These are phyloP conservation scores for Carcina quercana DNA, from an alignment of 2,888 invertebrate genomes.

Conservation along the genomic window DNA sequence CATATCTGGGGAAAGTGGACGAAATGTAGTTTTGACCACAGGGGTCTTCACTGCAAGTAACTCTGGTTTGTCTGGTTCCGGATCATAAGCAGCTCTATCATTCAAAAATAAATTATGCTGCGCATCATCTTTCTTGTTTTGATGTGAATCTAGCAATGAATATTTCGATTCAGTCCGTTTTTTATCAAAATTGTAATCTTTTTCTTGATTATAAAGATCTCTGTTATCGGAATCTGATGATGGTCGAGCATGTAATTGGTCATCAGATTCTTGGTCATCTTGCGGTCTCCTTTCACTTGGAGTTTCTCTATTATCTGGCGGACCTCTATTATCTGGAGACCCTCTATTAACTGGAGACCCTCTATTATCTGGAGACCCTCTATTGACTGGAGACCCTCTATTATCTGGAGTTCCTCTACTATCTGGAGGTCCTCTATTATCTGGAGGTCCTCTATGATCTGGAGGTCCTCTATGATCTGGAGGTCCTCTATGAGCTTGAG, in stretches of 20 bases:
- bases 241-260: too few species aligned
- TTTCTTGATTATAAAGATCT: too few species aligned
- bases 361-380: constrained; percentile 8
- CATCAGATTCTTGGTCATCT: too few species aligned
- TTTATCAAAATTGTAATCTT: too few species aligned
- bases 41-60: too few species aligned
- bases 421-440: constrained; percentile 2
- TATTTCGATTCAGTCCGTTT: too few species aligned
- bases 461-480: constrained; percentile 9
- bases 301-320: constrained; percentile 4
- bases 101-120: too few species aligned
- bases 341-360: constrained; percentile 2
- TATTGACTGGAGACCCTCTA: constrained; percentile 6
- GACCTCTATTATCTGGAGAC: constrained; percentile 2
- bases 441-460: constrained; percentile 9
- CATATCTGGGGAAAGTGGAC: background rate
- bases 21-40: background rate
- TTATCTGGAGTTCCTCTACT: constrained; percentile 1
- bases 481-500: constrained; percentile 4
- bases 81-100: too few species aligned
- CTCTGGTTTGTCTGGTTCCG: too few species aligned
- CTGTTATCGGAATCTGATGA: too few species aligned
- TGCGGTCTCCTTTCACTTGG: background rate
- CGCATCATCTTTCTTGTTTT: too few species aligned
- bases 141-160: too few species aligned